Evolutionary conservation across 2,797 vertebrate genomes (phyloP).

Genomic region (Gymnothorax reevesii): DNA sequence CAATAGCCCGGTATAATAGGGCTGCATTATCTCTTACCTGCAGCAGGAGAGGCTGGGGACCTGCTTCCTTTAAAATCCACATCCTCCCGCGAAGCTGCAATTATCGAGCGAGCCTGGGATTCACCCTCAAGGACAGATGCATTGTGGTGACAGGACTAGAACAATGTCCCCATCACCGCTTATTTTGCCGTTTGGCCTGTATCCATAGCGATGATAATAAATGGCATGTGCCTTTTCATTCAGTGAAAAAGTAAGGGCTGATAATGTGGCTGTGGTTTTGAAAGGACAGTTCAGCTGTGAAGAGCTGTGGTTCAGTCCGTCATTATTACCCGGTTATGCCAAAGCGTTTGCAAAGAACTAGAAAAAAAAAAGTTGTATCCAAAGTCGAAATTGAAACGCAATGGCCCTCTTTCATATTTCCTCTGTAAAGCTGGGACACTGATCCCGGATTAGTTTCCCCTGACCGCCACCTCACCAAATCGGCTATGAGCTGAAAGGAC

Average conservation of each 20-base stretch:
- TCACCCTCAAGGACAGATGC: neutral
- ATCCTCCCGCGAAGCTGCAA: neutral
- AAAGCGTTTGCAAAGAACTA: neutral
- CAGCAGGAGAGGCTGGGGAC: neutral
- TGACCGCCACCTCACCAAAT: too few species aligned
- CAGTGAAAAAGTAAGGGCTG: neutral
- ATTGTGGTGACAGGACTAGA: neutral
- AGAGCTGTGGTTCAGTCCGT: neutral
- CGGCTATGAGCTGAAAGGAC: too few species aligned
- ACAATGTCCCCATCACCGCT: neutral
- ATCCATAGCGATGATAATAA: neutral
- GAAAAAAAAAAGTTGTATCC: neutral
- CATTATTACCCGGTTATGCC: neutral
- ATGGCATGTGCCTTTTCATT: neutral
- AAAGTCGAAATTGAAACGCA: neutral
- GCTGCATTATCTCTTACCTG: neutral
- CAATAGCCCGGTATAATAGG: neutral
- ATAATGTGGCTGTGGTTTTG: neutral
- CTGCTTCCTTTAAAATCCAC: constrained; percentile 12
- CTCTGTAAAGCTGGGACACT: too few species aligned
- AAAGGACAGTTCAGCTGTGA: neutral
- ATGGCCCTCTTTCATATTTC: too few species aligned
- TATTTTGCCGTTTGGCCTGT: neutral
- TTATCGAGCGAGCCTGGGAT: neutral
- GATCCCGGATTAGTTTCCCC: too few species aligned